Conservation (phyloP, 2,888 invertebrate species). For the Melanostoma mellinum region DNA sequence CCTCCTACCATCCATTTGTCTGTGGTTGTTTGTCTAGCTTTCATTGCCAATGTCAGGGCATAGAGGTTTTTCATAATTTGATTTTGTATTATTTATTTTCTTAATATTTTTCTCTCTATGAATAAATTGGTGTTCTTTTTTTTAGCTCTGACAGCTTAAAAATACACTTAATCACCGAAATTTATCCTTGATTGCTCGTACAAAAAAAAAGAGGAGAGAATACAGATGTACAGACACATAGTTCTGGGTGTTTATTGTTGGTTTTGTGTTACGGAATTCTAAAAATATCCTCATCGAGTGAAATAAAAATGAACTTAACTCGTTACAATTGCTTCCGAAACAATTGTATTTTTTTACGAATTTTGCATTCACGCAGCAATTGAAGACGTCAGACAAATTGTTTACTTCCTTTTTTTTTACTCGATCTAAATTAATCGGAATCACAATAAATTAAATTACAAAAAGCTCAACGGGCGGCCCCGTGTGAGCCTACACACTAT, state of each 20-base stretch:
- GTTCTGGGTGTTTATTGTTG: not conserved
- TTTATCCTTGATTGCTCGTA: not conserved
- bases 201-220: too few relatives aligned
- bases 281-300: too few relatives aligned
- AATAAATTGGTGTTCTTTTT: not conserved
- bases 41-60: conserved; percentile 23
- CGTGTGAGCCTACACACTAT: not conserved
- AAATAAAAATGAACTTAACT: too few relatives aligned
- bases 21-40: conserved; percentile 3
- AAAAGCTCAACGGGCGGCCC: not conserved
- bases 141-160: not conserved
- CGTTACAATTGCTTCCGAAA: conserved; percentile 16
- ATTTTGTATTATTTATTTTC: too few relatives aligned
- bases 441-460: not conserved
- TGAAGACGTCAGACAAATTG: conserved; percentile 23
- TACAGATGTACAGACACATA: too few relatives aligned
- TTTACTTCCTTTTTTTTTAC: conserved; percentile 11
- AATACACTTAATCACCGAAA: not conserved
- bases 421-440: not conserved
- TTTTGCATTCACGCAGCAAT: conserved; percentile 1
- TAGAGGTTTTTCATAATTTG: not conserved
- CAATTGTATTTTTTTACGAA: not conserved
- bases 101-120: too few relatives aligned
- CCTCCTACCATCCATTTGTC: not conserved
- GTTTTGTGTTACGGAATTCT: conserved; percentile 8